Percentiles rank a stretch among this genome's conserved stretches.
phyloP scores from a whole-genome alignment of 2,113 vertebrate genomes.

The Antechinus flavipes region DNA sequence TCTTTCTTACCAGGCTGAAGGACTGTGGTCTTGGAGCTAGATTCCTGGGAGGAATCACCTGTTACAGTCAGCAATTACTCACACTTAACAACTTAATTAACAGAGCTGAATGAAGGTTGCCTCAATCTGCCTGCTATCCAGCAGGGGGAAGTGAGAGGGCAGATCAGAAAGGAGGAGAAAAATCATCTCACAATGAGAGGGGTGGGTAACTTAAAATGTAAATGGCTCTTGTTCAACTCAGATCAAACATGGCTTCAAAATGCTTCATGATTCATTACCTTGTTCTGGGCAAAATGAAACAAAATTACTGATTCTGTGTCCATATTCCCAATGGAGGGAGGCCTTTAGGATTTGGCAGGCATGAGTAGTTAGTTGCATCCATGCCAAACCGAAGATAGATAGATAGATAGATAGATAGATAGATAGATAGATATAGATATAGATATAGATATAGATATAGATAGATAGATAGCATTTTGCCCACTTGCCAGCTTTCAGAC shows the following conservation, averaged over 20 bases:
- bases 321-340: slow-evolving; percentile 75
- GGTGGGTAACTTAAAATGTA: slow-evolving; percentile 72
- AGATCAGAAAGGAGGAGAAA: slow-evolving; percentile 31
- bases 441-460: no score
- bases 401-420: no score
- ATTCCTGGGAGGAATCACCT: slow-evolving; percentile 76
- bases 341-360: slow-evolving; percentile 42
- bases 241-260: slow-evolving; percentile 65
- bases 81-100: slow-evolving; percentile 80
- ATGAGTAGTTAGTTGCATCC: neutral
- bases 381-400: neutral
- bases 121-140: neutral
- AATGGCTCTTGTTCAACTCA: slow-evolving; percentile 61
- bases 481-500: slow-evolving; percentile 26
- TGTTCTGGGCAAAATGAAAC: slow-evolving; percentile 75
- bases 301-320: slow-evolving; percentile 66
- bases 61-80: slow-evolving; percentile 78
- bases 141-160: slow-evolving; percentile 3
- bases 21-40: neutral
- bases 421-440: no score
- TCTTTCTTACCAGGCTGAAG: slow-evolving; percentile 10
- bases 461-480: neutral
- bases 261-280: slow-evolving; percentile 76
- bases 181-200: neutral
- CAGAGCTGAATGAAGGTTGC: slow-evolving; percentile 74